phyloP scores from a whole-genome alignment of 92 coral and sea anemone species.

The Diadumene lineata region DNA sequence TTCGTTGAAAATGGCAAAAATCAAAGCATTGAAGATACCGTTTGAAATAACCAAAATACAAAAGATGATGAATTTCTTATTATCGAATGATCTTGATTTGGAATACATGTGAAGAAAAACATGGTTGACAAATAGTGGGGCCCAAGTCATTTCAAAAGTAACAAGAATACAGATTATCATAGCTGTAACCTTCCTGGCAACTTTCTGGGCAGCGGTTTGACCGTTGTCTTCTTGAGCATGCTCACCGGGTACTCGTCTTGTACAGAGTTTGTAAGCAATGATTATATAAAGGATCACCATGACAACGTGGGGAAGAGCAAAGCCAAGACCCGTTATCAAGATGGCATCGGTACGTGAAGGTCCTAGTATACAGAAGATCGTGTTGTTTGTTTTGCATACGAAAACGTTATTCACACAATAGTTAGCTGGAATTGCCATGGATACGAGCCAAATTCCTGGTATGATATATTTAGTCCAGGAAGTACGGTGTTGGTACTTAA shows the following conservation, averaged over 20 bases:
- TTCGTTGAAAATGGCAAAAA: conserved; percentile 23
- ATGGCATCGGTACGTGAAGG: neutral
- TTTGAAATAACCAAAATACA: conserved; percentile 4
- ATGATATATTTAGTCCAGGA: conserved; percentile 17
- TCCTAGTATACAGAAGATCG: neutral
- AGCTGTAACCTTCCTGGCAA: conserved; percentile 23
- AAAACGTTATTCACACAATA: neutral
- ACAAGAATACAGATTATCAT: conserved; percentile 25
- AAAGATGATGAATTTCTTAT: neutral
- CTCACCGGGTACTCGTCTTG: conserved; percentile 44
- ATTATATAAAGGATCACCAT: conserved; percentile 26
- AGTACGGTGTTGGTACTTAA: neutral
- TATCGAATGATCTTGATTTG: neutral
- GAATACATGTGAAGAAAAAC: neutral
- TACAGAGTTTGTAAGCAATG: conserved; percentile 36
- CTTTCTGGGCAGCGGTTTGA: conserved; percentile 9
- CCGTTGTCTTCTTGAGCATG: conserved; percentile 1
- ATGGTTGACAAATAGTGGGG: conserved; percentile 10
- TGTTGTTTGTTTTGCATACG: neutral
- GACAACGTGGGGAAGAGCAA: conserved; percentile 26
- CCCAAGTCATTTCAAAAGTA: conserved; percentile 26
- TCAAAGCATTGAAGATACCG: conserved; percentile 11
- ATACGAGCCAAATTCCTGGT: conserved; percentile 22
- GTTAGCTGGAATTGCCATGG: conserved; percentile 12
- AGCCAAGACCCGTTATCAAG: neutral